phyloP scores from a whole-genome alignment of 2,888 invertebrate genomes.

The Epinotia brunnichana region DNA sequence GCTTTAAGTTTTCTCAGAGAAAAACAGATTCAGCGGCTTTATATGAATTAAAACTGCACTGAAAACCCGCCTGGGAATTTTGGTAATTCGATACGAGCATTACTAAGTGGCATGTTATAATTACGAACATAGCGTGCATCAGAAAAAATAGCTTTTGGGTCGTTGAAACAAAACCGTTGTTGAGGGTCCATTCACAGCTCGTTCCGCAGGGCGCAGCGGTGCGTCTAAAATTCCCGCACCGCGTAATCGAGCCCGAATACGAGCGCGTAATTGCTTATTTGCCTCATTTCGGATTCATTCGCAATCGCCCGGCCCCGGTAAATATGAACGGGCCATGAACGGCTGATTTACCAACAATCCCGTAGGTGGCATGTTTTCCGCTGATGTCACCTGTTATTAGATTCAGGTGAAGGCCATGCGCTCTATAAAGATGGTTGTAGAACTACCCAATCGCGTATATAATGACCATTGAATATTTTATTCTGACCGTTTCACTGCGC shows the following conservation, averaged over 20 bases:
- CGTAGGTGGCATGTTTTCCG: constrained; percentile 22
- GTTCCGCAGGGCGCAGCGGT: constrained; percentile 54
- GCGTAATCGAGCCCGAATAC: constrained; percentile 75
- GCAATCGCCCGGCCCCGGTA: constrained; percentile 59
- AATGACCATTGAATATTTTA: neutral
- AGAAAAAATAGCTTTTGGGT: constrained; percentile 18
- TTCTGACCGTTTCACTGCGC: neutral
- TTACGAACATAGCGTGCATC: neutral
- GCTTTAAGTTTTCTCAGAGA: neutral
- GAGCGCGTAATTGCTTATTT: constrained; percentile 80
- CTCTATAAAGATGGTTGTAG: constrained; percentile 1
- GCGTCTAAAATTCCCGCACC: constrained; percentile 69
- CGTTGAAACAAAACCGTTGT: constrained; percentile 27
- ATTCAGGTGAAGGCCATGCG: neutral
- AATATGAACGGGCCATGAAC: constrained; percentile 53
- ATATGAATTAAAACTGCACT: neutral
- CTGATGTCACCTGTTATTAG: constrained; percentile 3
- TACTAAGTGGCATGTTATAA: neutral
- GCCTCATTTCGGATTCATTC: constrained; percentile 78
- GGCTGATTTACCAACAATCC: constrained; percentile 50
- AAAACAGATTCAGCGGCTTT: neutral
- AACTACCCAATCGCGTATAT: neutral
- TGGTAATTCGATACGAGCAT: neutral
- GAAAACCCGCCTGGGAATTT: neutral
- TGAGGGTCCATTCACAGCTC: constrained; percentile 34